These are phyloP conservation scores for Typhlichthys eigenmanni DNA, from an alignment of 2,797 vertebrate species.

Conservation along the genomic window DNA sequence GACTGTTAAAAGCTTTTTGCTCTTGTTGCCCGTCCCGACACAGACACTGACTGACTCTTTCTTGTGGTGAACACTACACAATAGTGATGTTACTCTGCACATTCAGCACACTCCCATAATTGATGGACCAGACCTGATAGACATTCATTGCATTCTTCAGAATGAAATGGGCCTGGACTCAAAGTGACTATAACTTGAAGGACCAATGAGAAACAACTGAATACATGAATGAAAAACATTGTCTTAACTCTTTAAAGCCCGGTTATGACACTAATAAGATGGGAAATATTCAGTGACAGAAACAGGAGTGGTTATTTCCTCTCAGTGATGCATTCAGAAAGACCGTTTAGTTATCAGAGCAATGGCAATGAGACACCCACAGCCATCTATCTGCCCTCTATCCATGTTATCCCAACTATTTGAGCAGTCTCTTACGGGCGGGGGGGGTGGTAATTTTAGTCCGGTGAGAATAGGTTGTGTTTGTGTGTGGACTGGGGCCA, in stretches of 20 bases:
- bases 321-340: neutral
- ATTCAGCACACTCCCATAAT: conserved; percentile 7
- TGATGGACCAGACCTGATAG: conserved; percentile 19
- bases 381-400: conserved; percentile 26
- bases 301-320: neutral
- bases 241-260: neutral
- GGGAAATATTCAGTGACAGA: neutral
- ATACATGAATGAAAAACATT: neutral
- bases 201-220: neutral
- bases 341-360: neutral
- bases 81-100: neutral
- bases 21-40: conserved; percentile 25
- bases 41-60: conserved; percentile 10
- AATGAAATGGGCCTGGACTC: conserved; percentile 18
- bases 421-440: conserved; percentile 3
- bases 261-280: neutral
- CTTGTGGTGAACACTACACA: neutral
- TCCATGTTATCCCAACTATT: conserved; percentile 32
- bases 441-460: conserved; percentile 8
- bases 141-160: conserved; percentile 33
- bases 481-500: conserved; percentile 34
- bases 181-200: conserved; percentile 24
- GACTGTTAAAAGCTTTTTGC: conserved; percentile 23
- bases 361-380: conserved; percentile 9
- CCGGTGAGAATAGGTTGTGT: neutral